Evolutionary conservation across 2,888 invertebrate genomes (phyloP).

Genomic region (Ptychoptera albimana): DNA sequence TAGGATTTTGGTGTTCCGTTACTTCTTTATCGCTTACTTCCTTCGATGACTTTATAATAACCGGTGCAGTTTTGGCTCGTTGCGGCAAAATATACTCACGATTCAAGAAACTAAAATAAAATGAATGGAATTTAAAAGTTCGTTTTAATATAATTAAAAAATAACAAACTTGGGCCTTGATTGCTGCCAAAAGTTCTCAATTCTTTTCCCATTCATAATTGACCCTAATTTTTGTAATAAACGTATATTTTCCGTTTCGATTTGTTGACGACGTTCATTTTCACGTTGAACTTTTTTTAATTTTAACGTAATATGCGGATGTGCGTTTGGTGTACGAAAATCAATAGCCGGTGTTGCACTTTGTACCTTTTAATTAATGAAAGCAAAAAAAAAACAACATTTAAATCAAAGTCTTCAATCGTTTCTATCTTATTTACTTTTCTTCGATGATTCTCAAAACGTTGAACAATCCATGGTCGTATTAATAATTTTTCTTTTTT

Average conservation of each 20-base stretch:
- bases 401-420: background rate
- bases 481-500: slow-evolving; percentile 51
- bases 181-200: slow-evolving; percentile 49
- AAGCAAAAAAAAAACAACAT: background rate
- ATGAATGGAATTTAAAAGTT: background rate
- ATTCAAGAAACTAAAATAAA: slow-evolving; percentile 20
- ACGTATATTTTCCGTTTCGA: slow-evolving; percentile 51
- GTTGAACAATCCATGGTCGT: slow-evolving; percentile 52
- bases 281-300: slow-evolving; percentile 54
- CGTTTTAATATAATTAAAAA: background rate
- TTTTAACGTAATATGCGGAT: slow-evolving; percentile 50
- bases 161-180: slow-evolving; percentile 40
- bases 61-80: slow-evolving; percentile 16
- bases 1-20: background rate
- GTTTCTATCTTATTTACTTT: slow-evolving; percentile 34
- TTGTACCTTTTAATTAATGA: slow-evolving; percentile 32
- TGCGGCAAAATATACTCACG: slow-evolving; percentile 24
- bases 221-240: slow-evolving; percentile 47
- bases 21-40: background rate
- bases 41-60: background rate
- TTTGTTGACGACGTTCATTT: slow-evolving; percentile 43
- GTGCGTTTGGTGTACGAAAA: slow-evolving; percentile 40
- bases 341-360: slow-evolving; percentile 52
- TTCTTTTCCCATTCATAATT: slow-evolving; percentile 48
- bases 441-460: slow-evolving; percentile 49